Percentiles rank a stretch among this genome's conserved stretches.
phyloP scores from a whole-genome alignment of 2,797 vertebrate species.

The Chelidonichthys spinosus region DNA sequence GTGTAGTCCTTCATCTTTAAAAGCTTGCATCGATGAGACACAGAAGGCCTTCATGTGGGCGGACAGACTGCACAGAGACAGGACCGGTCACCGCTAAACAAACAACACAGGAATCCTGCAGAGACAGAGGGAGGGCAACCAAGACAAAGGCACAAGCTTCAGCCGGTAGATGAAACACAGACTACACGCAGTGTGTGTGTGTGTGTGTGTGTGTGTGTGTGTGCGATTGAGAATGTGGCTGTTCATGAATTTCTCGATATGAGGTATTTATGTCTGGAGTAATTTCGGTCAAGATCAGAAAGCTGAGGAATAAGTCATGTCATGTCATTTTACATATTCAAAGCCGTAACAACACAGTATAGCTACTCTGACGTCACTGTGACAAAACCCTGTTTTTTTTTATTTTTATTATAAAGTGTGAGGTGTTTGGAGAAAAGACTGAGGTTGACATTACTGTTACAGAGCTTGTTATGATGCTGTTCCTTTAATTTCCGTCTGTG shows the following conservation, averaged over 20 bases:
- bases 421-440: constrained; percentile 2
- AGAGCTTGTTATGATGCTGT: constrained; percentile 15
- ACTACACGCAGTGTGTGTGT: constrained; percentile 42
- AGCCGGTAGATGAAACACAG: constrained; percentile 51
- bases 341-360: constrained; percentile 18
- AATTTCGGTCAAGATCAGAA: constrained; percentile 47
- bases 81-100: constrained; percentile 72
- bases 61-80: constrained; percentile 59
- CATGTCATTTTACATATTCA: constrained; percentile 18
- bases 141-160: constrained; percentile 53
- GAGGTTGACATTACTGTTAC: constrained; percentile 10
- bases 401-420: constrained; percentile 32
- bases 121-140: constrained; percentile 56
- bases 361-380: constrained; percentile 15
- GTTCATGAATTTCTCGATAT: constrained; percentile 38
- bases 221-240: constrained; percentile 40
- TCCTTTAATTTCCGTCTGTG: constrained; percentile 20
- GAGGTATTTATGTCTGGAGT: constrained; percentile 45
- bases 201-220: constrained; percentile 29
- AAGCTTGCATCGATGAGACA: constrained; percentile 58
- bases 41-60: constrained; percentile 68
- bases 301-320: constrained; percentile 20
- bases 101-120: constrained; percentile 67
- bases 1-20: constrained; percentile 61
- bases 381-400: constrained; percentile 26